These are phyloP conservation scores for Dermolepida albohirtum DNA, from an alignment of 2,888 invertebrate genomes.

Conservation along the genomic window DNA sequence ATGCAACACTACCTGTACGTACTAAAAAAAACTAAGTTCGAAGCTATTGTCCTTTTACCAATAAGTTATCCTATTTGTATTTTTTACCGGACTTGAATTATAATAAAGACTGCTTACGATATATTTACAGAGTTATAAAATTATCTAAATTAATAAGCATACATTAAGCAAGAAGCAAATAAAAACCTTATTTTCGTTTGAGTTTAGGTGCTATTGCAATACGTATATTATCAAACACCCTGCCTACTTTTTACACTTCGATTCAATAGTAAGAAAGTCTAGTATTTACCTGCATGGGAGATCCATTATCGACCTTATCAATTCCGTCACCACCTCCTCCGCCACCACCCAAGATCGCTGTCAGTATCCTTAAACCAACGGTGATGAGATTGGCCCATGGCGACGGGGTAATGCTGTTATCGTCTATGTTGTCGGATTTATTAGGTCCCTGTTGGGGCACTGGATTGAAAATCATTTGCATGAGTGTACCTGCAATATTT, in stretches of 20 bases:
- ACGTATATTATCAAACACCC: slow-evolving; percentile 5
- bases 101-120: too few relatives aligned
- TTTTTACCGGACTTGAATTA: too few relatives aligned
- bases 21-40: too few relatives aligned
- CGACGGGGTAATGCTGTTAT: slow-evolving; percentile 77
- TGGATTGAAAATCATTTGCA: slow-evolving; percentile 88
- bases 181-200: background rate
- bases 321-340: slow-evolving; percentile 81
- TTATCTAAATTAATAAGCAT: slow-evolving; percentile 12
- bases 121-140: background rate
- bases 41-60: too few relatives aligned
- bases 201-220: background rate
- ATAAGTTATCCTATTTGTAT: too few relatives aligned
- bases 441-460: slow-evolving; percentile 76
- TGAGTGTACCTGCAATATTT: slow-evolving; percentile 73
- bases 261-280: background rate
- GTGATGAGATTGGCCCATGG: slow-evolving; percentile 91
- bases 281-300: slow-evolving; percentile 83
- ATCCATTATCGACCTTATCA: slow-evolving; percentile 91
- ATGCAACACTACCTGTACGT: too few relatives aligned
- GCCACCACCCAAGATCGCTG: slow-evolving; percentile 82
- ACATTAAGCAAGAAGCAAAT: slow-evolving; percentile 7
- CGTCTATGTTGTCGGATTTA: slow-evolving; percentile 82
- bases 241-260: slow-evolving; percentile 18
- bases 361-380: slow-evolving; percentile 87